These are phyloP conservation scores for Sphaerophoria taeniata DNA, from an alignment of 2,888 invertebrate species.

Conservation along the genomic window DNA sequence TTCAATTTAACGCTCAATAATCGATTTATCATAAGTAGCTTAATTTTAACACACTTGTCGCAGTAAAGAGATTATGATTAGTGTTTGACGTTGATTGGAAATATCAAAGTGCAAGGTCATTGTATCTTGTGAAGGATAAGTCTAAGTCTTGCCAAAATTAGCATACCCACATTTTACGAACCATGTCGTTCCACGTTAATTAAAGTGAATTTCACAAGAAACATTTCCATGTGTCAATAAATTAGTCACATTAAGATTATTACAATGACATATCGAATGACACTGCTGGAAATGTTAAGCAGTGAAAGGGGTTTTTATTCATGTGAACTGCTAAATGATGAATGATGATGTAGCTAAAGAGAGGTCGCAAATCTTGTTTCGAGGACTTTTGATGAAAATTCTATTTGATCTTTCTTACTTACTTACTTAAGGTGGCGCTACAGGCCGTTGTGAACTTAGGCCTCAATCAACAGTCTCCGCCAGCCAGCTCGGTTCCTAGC, in stretches of 20 bases:
- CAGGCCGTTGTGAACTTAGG: too few species aligned
- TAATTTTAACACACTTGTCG: background rate
- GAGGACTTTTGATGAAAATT: too few species aligned
- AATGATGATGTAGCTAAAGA: too few species aligned
- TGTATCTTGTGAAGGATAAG: background rate
- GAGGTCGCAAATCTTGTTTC: too few species aligned
- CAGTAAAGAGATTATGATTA: background rate
- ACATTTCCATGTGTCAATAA: conserved; percentile 23
- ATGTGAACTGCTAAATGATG: too few species aligned
- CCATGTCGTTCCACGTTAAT: conserved; percentile 21
- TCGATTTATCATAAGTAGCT: background rate
- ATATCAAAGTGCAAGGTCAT: background rate
- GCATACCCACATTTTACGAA: background rate
- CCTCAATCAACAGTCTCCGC: too few species aligned
- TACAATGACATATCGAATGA: background rate
- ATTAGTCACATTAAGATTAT: conserved; percentile 43
- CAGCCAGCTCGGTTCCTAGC: too few species aligned
- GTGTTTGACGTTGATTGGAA: conserved; percentile 7
- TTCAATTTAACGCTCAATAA: background rate
- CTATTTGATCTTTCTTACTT: too few species aligned
- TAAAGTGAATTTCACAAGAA: conserved; percentile 43
- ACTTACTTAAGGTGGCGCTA: too few species aligned
- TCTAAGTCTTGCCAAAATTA: conserved; percentile 3
- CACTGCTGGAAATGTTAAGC: background rate
- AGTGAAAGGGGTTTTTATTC: background rate